Evolutionary conservation across 1,140 invertebrate species (phyloP).

Genomic region (Tyrophagus putrescentiae): DNA sequence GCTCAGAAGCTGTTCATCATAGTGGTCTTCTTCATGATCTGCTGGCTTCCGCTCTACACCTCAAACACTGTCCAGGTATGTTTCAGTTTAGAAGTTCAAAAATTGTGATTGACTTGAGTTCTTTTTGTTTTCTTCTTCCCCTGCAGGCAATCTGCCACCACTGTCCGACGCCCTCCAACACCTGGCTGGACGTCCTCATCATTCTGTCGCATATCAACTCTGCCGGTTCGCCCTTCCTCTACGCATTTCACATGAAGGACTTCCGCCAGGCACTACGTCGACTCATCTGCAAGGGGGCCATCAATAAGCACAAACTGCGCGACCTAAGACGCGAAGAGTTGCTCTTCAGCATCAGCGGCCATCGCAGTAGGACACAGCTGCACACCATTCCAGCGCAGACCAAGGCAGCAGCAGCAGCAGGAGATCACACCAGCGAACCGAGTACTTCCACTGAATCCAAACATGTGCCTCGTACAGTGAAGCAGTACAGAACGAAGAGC

Average conservation of each 20-base stretch:
- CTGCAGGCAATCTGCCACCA: conserved; percentile 56
- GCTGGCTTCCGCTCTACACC: conserved; percentile 80
- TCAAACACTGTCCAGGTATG: conserved; percentile 75
- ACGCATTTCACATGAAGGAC: conserved; percentile 74
- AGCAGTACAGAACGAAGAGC: too few species aligned
- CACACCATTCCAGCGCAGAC: conserved; percentile 25
- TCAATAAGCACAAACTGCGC: conserved; percentile 19
- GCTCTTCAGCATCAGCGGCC: conserved; percentile 13
- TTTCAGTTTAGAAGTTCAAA: too few species aligned
- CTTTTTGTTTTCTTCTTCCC: too few species aligned
- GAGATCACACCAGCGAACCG: too few species aligned
- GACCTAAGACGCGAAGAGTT: conserved; percentile 20
- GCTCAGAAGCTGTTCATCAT: conserved; percentile 78
- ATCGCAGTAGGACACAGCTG: conserved; percentile 25
- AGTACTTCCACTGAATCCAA: too few species aligned
- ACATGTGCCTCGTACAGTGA: too few species aligned
- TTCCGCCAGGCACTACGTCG: conserved; percentile 50
- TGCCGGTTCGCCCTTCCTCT: conserved; percentile 67
- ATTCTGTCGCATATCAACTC: conserved; percentile 76
- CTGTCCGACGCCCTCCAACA: conserved; percentile 43
- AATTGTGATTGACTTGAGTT: too few species aligned
- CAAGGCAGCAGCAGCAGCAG: neutral
- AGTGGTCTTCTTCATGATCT: conserved; percentile 76
- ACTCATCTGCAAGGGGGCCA: conserved; percentile 37
- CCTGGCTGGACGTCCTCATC: conserved; percentile 56